Evolutionary conservation across 2,113 vertebrate species (phyloP).

Genomic region (Cygnus buccinator): DNA sequence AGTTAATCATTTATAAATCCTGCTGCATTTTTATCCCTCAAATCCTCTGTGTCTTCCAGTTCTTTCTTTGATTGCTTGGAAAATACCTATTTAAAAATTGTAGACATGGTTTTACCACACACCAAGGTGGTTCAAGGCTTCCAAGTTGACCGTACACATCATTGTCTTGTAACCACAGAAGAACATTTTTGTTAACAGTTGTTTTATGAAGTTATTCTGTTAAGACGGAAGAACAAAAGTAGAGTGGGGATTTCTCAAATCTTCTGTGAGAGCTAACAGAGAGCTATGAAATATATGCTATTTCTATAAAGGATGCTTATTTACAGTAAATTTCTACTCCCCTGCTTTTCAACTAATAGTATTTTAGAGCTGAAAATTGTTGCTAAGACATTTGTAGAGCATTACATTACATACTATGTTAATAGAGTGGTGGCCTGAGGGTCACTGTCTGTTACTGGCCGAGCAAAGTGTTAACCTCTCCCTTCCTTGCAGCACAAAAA

Average conservation of each 20-base stretch:
- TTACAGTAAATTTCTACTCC: neutral
- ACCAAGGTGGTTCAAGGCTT: neutral
- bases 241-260: neutral
- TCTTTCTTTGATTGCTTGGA: neutral
- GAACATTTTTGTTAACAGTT: neutral
- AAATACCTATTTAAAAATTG: neutral
- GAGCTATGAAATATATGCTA: neutral
- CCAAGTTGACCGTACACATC: neutral
- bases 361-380: neutral
- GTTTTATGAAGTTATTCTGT: neutral
- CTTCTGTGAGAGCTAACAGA: neutral
- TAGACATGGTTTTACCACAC: neutral
- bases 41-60: neutral
- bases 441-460: neutral
- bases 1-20: neutral
- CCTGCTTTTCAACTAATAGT: neutral
- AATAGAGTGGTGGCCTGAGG: neutral
- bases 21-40: neutral
- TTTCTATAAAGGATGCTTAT: neutral
- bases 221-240: neutral
- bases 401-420: neutral
- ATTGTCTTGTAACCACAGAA: neutral
- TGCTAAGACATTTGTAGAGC: neutral
- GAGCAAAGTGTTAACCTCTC: neutral
- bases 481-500: constrained; percentile 79